Conservation (phyloP, 2,797 vertebrate genomes). For the Scyliorhinus canicula region DNA sequence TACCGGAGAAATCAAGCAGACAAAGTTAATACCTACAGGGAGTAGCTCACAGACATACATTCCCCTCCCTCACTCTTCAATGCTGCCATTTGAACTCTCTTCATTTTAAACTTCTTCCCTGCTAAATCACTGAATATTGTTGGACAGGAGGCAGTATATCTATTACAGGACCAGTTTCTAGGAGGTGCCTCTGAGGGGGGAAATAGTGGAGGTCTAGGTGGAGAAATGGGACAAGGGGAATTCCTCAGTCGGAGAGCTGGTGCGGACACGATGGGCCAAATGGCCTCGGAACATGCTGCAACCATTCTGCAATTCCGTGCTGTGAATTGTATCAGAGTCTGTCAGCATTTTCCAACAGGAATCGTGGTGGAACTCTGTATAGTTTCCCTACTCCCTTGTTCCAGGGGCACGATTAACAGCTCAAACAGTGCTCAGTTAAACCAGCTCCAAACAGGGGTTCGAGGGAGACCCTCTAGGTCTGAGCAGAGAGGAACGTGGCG, state of each 20-base stretch:
- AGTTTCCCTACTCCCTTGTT: not conserved
- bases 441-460: not conserved
- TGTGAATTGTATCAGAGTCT: no score
- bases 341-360: not conserved
- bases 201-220: no score
- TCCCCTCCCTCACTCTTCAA: not conserved
- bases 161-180: not conserved
- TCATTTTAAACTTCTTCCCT: not conserved
- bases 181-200: no score
- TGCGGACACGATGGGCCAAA: not conserved
- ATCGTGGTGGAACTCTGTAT: not conserved
- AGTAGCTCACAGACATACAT: not conserved
- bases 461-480: rapidly evolving
- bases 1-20: not conserved
- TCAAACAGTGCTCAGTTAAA: not conserved
- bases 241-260: no score
- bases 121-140: not conserved
- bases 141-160: not conserved
- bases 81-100: not conserved
- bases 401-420: no score
- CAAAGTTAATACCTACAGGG: not conserved
- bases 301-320: not conserved
- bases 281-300: not conserved
- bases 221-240: no score
- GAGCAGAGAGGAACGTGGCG: not conserved